A percentile compares a stretch with the other conserved stretches of the same genome.
phyloP scores from a whole-genome alignment of 2,113 vertebrate species.

The Calyptomena viridis region DNA sequence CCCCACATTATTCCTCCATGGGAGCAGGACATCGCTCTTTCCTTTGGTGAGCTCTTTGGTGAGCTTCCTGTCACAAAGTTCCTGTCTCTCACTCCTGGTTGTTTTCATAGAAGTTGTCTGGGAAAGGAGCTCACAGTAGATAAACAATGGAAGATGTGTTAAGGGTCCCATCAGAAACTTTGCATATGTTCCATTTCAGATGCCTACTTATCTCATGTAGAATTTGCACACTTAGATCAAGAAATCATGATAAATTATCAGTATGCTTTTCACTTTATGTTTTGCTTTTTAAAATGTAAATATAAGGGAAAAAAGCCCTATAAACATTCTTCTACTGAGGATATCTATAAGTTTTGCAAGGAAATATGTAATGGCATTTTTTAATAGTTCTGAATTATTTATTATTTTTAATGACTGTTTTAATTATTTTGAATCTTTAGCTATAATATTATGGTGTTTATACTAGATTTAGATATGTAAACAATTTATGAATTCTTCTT shows the following conservation, averaged over 20 bases:
- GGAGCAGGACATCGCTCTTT: neutral
- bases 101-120: neutral
- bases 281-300: neutral
- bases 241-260: neutral
- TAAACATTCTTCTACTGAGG: neutral
- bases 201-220: neutral
- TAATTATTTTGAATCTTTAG: neutral
- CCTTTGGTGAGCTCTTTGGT: neutral
- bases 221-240: neutral
- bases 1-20: neutral
- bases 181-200: neutral
- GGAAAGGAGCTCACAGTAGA: neutral
- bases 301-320: fast-evolving
- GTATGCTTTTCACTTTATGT: neutral
- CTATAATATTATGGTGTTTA: neutral
- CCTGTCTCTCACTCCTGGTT: neutral
- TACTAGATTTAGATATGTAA: neutral
- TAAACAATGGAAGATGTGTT: neutral
- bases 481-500: neutral
- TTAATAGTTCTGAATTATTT: neutral
- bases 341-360: neutral
- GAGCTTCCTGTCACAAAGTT: neutral
- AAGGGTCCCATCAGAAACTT: neutral
- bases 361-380: neutral
- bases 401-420: neutral